Evolutionary conservation across 2,797 vertebrate genomes (phyloP).

Genomic region (Spatula clypeata): DNA sequence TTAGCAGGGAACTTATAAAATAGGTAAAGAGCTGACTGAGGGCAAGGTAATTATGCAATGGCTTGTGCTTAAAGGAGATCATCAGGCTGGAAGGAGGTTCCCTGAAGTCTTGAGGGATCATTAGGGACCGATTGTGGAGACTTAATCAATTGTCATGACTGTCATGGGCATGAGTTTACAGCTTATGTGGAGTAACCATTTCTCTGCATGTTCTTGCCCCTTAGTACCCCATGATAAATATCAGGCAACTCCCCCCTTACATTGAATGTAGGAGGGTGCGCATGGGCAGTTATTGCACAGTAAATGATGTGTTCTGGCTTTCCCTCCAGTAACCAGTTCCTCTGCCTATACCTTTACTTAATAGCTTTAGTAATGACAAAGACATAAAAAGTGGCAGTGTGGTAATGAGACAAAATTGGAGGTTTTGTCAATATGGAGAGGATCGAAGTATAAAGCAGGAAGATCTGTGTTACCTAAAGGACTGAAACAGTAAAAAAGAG

Average conservation of each 20-base stretch:
- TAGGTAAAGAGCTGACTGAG: not conserved
- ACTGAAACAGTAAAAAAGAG: conserved; percentile 27
- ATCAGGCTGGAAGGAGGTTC: not conserved
- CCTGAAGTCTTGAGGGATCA: not conserved
- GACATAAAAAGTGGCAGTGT: conserved; percentile 32
- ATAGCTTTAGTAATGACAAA: conserved; percentile 54
- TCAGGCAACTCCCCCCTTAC: not conserved
- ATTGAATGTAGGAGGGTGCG: not conserved
- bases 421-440: conserved; percentile 44
- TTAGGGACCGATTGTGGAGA: conserved; percentile 33
- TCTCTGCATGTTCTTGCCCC: not conserved
- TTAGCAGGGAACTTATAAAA: conserved; percentile 1
- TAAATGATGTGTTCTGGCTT: not conserved
- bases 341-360: conserved; percentile 20
- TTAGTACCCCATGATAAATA: not conserved
- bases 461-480: conserved; percentile 29
- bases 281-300: not conserved
- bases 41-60: not conserved
- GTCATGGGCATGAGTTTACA: not conserved
- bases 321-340: conserved; percentile 17
- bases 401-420: conserved; percentile 51
- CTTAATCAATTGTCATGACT: not conserved
- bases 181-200: not conserved
- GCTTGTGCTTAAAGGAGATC: not conserved
- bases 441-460: conserved; percentile 45